These are phyloP conservation scores for Brachionus manjavacas DNA, from an alignment of 1,140 invertebrate species.

Conservation along the genomic window DNA sequence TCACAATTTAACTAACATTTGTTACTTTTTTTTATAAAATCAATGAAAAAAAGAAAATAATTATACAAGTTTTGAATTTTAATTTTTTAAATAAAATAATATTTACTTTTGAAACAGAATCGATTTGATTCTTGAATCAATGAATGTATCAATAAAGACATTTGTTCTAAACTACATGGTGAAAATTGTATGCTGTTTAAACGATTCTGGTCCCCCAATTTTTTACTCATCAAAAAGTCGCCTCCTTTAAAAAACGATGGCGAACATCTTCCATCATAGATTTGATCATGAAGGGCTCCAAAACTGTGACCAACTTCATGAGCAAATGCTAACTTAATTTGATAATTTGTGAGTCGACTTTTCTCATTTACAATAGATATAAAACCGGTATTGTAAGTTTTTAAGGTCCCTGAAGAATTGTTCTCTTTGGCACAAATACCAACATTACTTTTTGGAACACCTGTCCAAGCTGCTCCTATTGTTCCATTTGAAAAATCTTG, in stretches of 20 bases:
- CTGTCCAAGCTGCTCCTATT: constrained; percentile 93
- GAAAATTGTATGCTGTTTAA: constrained; percentile 92
- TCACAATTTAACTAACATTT: no score
- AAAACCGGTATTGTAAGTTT: constrained; percentile 88
- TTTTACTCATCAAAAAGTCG: constrained; percentile 75
- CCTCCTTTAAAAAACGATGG: constrained; percentile 41
- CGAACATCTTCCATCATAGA: constrained; percentile 58
- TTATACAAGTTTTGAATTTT: no score
- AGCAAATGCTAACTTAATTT: constrained; percentile 91
- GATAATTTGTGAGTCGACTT: constrained; percentile 88
- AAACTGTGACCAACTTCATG: constrained; percentile 99
- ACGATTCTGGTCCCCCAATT: constrained; percentile 82
- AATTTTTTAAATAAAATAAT: no score
- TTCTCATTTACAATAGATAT: constrained; percentile 99
- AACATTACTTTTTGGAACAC: constrained; percentile 59
- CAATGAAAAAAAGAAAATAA: no score
- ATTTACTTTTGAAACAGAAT: constrained; percentile 56
- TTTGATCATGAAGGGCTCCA: constrained; percentile 68
- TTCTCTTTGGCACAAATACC: constrained; percentile 85
- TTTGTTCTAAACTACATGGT: constrained; percentile 62
- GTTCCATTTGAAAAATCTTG: constrained; percentile 95
- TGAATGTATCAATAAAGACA: constrained; percentile 63
- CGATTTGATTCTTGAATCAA: constrained; percentile 58
- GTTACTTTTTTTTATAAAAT: no score
- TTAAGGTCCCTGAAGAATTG: constrained; percentile 53